Base-by-base conservation (phyloP, 2,113 vertebrate species). In the Ia io region DNA sequence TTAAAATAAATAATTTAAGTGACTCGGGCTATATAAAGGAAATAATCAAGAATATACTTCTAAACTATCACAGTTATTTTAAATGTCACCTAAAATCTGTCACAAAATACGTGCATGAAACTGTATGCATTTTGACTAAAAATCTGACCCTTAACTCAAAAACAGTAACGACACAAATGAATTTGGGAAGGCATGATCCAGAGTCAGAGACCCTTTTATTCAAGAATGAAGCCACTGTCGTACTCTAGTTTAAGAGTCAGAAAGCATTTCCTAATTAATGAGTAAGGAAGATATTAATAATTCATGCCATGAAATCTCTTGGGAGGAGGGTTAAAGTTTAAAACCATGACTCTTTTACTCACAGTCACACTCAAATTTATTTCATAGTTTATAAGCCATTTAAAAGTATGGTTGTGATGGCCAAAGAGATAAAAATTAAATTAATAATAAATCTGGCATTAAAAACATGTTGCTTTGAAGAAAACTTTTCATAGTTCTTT, bases 371-470 rank as follows among this genome's bases (percentile, higher is more conserved):
- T 9, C 1, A 44, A 28, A 12, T 91, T 71, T 89, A 70, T 90
- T 91, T 84, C 30, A 35, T 40, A 17, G 20, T 37, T 94, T 63
- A 47, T 59, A 86, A 88, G 35, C 42, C 22, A 37, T 40, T 88
- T 84, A 77, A 74, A 91, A 74, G 1, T 82, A 40, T 69, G 35
- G 44, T 51, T 42, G 2, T 16, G 5, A 85, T 93, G 53, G 37
- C 47, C 44, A 88, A 80, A 80, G 42, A 79, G 51, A 93, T 65
- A 88, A 73, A 67, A 95, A 74, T 51, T 16, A 77, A 95, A 77
- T 16, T 61, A 89, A 77, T 74, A 74, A 67, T 83, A 90, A 77
- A 70, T 74, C 17, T 71, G 63, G 3, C n/a, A 32, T 69, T 59
- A 47, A 82, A 84, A 82, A 30, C 12, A 40, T 56, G n/a, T 35